Evolutionary conservation across 2,888 invertebrate genomes (phyloP), one percentile per base, ranked within the genome.

Genomic region (Drosophila maculinotata): DNA sequence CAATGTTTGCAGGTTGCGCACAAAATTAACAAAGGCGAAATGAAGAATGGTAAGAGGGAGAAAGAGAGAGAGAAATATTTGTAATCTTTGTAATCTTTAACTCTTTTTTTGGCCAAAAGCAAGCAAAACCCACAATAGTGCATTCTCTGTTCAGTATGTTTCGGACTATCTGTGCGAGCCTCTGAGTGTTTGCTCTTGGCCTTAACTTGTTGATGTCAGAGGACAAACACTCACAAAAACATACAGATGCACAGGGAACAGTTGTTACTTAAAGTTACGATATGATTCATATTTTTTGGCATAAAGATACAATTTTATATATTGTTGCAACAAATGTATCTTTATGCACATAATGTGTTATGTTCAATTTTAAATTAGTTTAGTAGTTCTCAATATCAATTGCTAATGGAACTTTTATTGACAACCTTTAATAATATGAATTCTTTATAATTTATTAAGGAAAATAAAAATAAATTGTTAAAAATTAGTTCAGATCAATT

Each of bases 1-100:
- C 52, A 42, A 38, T 51, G 35, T 69, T 64, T 44, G 30, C 78
- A 69, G 64, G 41, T 72, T 70, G 69, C 65, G 52, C 69, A 79
- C 75, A 42, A 83, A 66, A 79, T 72, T 67, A 86, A 80, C 70
- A 74, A 69, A 72, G 63, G n/a, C 5, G 5, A 30, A 10, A 15
- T 1, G 17, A 54, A 38, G 42, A 48, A 20, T 8, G 12, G 33
- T 2, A 1, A 12, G 15, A 42, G 69, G 63, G 12, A 8, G 2
- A 17, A 30, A 58, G 38, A 41, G 30, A 36, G 49, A 38, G 17
- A 48, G 23, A 42, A 38, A 28, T 33, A 45, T 33, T 56, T 56
- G 49, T 33, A 25, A 35, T 17, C 7, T 26, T 57, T 15, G 59
- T 39, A 20, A 38, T 35, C 12, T 1, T 15, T n/a, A 4, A 5